Conservation (phyloP, 2,113 vertebrate species). For the Cephalopterus ornatus region DNA sequence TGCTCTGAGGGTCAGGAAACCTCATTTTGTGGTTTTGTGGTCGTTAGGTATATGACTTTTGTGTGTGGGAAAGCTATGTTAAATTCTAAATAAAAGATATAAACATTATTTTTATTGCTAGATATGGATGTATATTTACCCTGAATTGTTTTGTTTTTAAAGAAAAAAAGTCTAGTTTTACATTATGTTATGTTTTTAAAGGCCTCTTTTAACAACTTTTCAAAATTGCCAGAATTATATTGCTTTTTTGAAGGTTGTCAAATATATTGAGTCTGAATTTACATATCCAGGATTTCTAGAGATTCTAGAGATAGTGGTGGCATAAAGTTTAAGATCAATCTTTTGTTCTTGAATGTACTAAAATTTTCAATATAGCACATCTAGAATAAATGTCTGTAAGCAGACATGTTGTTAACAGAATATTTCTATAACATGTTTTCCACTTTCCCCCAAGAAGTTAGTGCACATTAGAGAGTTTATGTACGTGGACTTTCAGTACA, state of each 20-base stretch:
- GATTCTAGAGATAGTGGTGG: neutral
- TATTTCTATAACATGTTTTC: neutral
- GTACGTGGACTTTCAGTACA: neutral
- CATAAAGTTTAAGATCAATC: neutral
- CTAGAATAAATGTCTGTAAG: neutral
- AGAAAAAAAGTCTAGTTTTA: neutral
- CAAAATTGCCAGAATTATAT: neutral
- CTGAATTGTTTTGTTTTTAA: neutral
- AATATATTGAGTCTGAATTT: neutral
- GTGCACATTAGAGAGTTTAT: neutral
- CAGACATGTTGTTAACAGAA: neutral
- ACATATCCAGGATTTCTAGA: neutral
- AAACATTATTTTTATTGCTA: neutral
- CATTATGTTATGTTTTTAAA: neutral
- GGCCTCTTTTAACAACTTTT: neutral
- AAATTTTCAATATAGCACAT: neutral
- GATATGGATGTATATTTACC: neutral
- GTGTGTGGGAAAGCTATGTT: neutral
- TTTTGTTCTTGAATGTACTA: neutral
- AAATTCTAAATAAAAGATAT: neutral
- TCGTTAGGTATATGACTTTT: neutral
- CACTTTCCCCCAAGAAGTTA: rapidly evolving
- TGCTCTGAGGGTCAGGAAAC: neutral
- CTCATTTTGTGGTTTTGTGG: neutral
- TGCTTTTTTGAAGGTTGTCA: neutral